Conservation (phyloP, 2,888 invertebrate species). For the Sympetrum striolatum region DNA sequence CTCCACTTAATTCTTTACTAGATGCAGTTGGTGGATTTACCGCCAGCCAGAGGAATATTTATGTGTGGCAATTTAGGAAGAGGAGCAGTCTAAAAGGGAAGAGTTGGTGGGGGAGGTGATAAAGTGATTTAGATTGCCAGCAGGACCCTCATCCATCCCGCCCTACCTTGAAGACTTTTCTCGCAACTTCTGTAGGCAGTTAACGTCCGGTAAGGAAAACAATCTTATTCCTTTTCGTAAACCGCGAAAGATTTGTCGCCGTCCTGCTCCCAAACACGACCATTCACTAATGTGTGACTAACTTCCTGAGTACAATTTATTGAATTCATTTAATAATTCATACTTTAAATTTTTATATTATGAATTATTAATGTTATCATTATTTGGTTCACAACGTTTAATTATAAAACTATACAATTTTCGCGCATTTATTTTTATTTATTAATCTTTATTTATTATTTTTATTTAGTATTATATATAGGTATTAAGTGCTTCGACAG, state of each 20-base stretch:
- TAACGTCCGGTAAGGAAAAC: too few species aligned
- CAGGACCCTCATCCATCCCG: not conserved
- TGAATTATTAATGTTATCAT: too few species aligned
- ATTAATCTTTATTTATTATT: too few species aligned
- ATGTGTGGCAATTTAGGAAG: not conserved
- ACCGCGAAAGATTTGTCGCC: not conserved
- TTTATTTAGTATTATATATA: too few species aligned
- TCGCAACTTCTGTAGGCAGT: not conserved
- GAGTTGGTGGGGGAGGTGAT: not conserved
- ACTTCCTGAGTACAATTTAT: not conserved
- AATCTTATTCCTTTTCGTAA: not conserved
- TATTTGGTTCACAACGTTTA: too few species aligned
- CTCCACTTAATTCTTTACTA: not conserved
- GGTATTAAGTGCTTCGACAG: too few species aligned
- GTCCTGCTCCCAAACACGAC: too few species aligned
- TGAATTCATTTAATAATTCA: not conserved
- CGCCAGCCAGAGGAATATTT: conserved; percentile 1
- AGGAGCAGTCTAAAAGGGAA: not conserved
- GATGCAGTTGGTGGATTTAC: not conserved
- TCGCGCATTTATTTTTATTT: too few species aligned
- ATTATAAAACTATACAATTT: too few species aligned
- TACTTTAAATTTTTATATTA: too few species aligned
- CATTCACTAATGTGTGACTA: too few species aligned
- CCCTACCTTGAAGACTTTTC: not conserved
- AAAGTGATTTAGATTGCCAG: not conserved